phyloP scores from a whole-genome alignment of 2,113 vertebrate genomes.

The Butorides virescens region DNA sequence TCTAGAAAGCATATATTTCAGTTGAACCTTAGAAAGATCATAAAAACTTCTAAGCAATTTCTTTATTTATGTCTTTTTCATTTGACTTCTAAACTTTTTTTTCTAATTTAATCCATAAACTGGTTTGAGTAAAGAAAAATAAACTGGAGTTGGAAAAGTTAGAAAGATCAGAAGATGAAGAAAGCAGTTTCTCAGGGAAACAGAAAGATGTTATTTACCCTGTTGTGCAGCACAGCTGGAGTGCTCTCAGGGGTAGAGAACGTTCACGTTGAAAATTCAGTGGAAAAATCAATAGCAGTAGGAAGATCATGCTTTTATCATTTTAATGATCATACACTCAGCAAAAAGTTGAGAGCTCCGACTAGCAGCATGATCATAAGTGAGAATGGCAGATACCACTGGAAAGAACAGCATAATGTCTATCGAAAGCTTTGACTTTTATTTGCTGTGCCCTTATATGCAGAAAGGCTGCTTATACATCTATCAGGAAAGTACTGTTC shows the following conservation, averaged over 20 bases:
- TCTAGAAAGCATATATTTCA: neutral
- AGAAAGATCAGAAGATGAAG: neutral
- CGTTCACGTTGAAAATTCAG: neutral
- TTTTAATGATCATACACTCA: neutral
- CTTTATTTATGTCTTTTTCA: neutral
- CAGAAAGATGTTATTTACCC: neutral
- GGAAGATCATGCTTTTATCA: neutral
- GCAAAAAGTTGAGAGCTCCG: neutral
- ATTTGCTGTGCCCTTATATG: neutral
- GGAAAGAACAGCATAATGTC: neutral
- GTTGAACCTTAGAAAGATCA: neutral
- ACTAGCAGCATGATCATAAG: neutral
- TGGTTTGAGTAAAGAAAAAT: neutral
- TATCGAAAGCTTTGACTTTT: neutral
- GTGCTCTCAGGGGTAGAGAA: neutral
- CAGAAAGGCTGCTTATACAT: neutral
- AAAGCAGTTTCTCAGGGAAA: neutral
- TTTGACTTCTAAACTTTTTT: neutral
- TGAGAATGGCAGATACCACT: neutral
- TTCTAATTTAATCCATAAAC: neutral
- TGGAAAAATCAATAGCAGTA: neutral
- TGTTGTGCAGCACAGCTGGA: neutral
- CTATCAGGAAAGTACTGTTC: neutral
- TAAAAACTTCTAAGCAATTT: neutral
- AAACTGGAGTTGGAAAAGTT: neutral